Evolutionary conservation across 2,113 vertebrate genomes (phyloP), one percentile per base, ranked within the genome.

Genomic region (Panthera leo): DNA sequence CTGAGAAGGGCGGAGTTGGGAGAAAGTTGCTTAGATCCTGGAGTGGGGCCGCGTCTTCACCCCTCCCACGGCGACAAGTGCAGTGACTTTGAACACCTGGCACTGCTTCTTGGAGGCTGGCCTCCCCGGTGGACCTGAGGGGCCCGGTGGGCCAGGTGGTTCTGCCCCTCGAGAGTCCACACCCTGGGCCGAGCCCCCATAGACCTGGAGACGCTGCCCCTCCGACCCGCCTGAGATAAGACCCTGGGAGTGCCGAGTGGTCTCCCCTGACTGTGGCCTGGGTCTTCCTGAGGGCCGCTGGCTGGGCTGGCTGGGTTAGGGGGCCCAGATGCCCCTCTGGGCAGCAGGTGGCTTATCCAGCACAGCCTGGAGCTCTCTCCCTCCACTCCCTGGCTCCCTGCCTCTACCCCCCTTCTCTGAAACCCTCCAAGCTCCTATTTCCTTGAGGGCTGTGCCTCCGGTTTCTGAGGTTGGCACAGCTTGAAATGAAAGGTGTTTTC

Each of bases 21-120:
- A 73, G 51, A 71, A 97, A 97, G 95, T 96, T 89, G 42, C 21
- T 70, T 7, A 13, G 73, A 45, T 45, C 42, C 67, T 25, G 39
- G 18, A 75, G 65, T 12, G 42, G 85, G 21, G 4, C 31, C 55
- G 1, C 27, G 39, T 48, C 55, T 61, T 13, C 51, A 23, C 23
- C 48, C 29, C 16, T 61, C n/a, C 25, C 29, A 6, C 29, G 4
- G 58, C 45, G 63, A 0, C 55, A 14, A 23, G 63, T 7, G 53
- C 63, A 0, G 39, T 42, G 75, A 34, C 70, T 79, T 76, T 65
- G 48, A 45, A 3, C 29, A 21, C 15, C 87, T 85, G 16, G 48
- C 71, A 25, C 75, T 55, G 39, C 36, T 63, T 51, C 29, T 48
- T 21, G 63, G 82, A 65, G 51, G 58, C 58, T 34, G 36, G 61